A percentile compares a stretch with the other conserved stretches of the same genome.
Conservation (phyloP, 1,140 invertebrate species). For the Dreissena polymorpha region DNA sequence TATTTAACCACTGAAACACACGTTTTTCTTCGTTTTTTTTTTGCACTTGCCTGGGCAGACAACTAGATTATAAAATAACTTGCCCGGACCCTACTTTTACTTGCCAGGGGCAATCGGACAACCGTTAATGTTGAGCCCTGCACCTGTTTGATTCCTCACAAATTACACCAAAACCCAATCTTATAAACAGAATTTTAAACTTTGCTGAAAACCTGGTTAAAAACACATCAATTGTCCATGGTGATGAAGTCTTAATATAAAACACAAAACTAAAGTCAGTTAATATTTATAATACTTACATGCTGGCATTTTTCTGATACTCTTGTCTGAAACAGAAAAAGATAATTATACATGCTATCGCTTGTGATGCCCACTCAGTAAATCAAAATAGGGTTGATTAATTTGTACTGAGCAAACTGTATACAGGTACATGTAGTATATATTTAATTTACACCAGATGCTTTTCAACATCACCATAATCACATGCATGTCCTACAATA, state of each 20-base stretch:
- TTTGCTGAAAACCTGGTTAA: not conserved
- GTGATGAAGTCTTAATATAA: not conserved
- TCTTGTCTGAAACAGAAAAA: conserved; percentile 66
- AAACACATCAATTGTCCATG: not conserved
- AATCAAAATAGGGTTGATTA: not conserved
- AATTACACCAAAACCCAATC: too few relatives aligned
- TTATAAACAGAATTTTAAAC: not conserved
- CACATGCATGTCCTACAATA: too few relatives aligned
- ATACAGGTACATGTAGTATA: not conserved
- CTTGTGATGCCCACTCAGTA: not conserved
- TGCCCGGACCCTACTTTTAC: too few relatives aligned
- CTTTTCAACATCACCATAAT: too few relatives aligned
- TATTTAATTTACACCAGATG: not conserved
- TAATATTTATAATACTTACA: conserved; percentile 66
- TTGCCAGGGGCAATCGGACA: too few relatives aligned
- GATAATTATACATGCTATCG: conserved; percentile 17
- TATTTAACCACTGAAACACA: too few relatives aligned
- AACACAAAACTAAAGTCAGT: conserved; percentile 9
- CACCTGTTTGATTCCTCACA: not conserved
- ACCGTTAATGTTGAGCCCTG: too few relatives aligned
- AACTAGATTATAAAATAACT: too few relatives aligned
- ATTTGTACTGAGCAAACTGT: not conserved
- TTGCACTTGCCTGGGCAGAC: too few relatives aligned
- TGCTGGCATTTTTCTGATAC: conserved; percentile 70
- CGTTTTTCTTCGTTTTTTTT: too few relatives aligned